phyloP scores from a whole-genome alignment of 2,113 vertebrate genomes.

The Neolamprologus devosi region DNA sequence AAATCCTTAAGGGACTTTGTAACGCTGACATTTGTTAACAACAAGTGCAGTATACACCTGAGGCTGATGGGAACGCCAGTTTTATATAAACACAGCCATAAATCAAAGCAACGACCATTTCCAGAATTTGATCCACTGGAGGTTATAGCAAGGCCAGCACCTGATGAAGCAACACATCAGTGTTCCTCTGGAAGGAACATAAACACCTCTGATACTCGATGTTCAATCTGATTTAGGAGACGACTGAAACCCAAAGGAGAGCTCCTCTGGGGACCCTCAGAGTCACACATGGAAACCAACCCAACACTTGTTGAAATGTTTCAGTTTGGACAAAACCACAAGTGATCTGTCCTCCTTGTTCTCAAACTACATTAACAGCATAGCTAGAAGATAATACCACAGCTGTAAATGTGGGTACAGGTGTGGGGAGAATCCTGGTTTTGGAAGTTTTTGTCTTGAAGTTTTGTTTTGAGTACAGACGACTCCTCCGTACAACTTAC shows the following conservation, averaged over 20 bases:
- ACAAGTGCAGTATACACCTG: neutral
- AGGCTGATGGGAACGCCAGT: neutral
- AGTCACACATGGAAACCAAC: neutral
- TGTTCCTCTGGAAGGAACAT: accelerated
- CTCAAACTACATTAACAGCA: neutral
- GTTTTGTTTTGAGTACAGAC: neutral
- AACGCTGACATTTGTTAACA: neutral
- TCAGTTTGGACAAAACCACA: neutral
- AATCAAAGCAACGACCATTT: neutral
- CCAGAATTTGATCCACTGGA: neutral
- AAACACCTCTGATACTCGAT: neutral
- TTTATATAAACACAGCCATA: neutral
- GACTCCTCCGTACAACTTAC: neutral
- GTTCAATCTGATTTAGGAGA: neutral
- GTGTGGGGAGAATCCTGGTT: neutral
- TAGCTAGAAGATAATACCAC: neutral
- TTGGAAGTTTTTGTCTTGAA: neutral
- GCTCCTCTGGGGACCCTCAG: neutral
- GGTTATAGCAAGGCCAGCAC: neutral
- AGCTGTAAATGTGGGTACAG: neutral
- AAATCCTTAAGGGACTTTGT: neutral
- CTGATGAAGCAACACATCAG: neutral
- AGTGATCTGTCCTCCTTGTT: neutral
- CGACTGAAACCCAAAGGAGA: neutral
- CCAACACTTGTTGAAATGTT: neutral